Percentiles rank a stretch among this genome's conserved stretches.
phyloP scores from a whole-genome alignment of 2,888 invertebrate genomes.

The Vesta saturnalis region DNA sequence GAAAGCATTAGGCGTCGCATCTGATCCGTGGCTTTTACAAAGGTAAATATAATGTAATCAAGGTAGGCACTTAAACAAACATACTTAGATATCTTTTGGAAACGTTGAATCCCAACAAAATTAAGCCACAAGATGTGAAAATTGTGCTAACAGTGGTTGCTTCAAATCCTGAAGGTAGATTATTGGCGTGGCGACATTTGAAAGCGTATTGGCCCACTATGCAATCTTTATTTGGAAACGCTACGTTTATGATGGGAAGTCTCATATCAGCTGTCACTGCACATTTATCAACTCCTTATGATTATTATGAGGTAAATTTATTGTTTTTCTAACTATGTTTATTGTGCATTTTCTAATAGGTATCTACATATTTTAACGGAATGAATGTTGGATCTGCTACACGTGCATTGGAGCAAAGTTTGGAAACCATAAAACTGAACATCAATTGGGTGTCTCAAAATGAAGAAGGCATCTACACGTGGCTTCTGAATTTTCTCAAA shows the following conservation, averaged over 20 bases:
- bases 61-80: background rate
- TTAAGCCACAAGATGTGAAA: slow-evolving; percentile 77
- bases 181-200: slow-evolving; percentile 79
- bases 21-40: slow-evolving; percentile 84
- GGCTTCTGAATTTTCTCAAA: slow-evolving; percentile 56
- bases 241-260: slow-evolving; percentile 70
- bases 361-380: slow-evolving; percentile 61
- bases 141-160: slow-evolving; percentile 78
- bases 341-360: slow-evolving; percentile 49
- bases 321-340: slow-evolving; percentile 17
- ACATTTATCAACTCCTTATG: slow-evolving; percentile 77
- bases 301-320: slow-evolving; percentile 72
- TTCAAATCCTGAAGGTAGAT: slow-evolving; percentile 74
- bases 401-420: slow-evolving; percentile 73
- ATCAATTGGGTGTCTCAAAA: slow-evolving; percentile 79
- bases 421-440: slow-evolving; percentile 84
- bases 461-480: slow-evolving; percentile 65
- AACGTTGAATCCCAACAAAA: slow-evolving; percentile 74
- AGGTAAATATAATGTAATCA: slow-evolving; percentile 62
- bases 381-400: slow-evolving; percentile 62
- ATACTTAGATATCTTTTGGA: slow-evolving; percentile 74
- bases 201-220: slow-evolving; percentile 75
- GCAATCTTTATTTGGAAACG: slow-evolving; percentile 71
- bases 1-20: slow-evolving; percentile 75
- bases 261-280: slow-evolving; percentile 73